These are phyloP conservation scores for Dendroctonus valens DNA, from an alignment of 1,140 invertebrate species.

Conservation along the genomic window DNA sequence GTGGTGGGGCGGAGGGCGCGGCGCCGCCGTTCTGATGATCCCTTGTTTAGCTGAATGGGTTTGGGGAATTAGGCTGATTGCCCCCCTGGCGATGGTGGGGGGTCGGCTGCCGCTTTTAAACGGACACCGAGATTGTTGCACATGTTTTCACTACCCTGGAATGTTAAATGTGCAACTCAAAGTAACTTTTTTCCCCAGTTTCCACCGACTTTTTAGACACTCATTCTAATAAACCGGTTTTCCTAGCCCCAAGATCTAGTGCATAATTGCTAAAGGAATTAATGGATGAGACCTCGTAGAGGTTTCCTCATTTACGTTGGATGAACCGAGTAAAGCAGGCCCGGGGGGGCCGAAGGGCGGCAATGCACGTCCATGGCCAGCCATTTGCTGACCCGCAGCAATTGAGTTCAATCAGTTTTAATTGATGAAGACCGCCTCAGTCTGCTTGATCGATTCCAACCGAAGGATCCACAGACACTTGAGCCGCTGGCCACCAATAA, in stretches of 20 bases:
- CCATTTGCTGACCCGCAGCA: slow-evolving; percentile 27
- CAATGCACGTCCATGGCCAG: not conserved
- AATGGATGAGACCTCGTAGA: no score
- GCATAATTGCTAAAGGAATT: no score
- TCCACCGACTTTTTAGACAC: no score
- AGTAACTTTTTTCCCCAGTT: no score
- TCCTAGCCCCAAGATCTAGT: no score
- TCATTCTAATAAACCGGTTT: no score
- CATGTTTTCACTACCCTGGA: no score
- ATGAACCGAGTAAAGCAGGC: not conserved
- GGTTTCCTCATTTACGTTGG: no score
- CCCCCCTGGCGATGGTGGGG: slow-evolving; percentile 12
- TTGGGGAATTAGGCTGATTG: slow-evolving; percentile 23
- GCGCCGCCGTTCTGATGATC: slow-evolving; percentile 15
- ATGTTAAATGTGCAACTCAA: no score
- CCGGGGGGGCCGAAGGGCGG: slow-evolving; percentile 1
- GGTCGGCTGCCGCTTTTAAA: not conserved
- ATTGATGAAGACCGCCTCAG: slow-evolving; percentile 37
- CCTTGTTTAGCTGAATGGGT: slow-evolving; percentile 20
- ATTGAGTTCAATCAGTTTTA: slow-evolving; percentile 39
- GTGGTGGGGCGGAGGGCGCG: slow-evolving; percentile 10
- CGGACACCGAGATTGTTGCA: no score
- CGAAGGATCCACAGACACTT: slow-evolving; percentile 8
- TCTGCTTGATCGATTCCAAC: slow-evolving; percentile 13
- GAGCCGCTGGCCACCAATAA: slow-evolving; percentile 14